Conservation (phyloP, 2,888 invertebrate genomes). For the Sylvicola fuscatus region DNA sequence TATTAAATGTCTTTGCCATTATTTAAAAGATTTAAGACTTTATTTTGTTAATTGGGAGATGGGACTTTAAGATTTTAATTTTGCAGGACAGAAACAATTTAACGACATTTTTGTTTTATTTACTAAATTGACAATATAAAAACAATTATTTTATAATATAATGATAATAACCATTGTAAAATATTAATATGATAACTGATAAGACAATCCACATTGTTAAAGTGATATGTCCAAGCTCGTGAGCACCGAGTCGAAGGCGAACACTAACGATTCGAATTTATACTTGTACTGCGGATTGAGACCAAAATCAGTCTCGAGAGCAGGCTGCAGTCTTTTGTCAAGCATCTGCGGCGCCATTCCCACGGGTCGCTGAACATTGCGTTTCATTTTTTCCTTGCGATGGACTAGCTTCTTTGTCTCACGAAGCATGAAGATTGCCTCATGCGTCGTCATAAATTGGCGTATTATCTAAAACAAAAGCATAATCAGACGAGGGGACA, state of each 20-base stretch:
- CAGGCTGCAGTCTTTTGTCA: constrained; percentile 12
- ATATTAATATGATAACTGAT: no score
- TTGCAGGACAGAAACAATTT: no score
- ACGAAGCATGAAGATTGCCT: constrained; percentile 22
- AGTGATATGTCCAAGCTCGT: constrained; percentile 16
- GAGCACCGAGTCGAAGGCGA: constrained; percentile 23
- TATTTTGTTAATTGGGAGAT: no score
- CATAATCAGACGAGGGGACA: not conserved
- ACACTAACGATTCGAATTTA: constrained; percentile 22
- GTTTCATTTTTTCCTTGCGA: constrained; percentile 25
- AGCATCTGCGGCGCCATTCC: not conserved
- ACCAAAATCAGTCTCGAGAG: constrained; percentile 23
- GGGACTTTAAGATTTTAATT: no score
- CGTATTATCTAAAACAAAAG: constrained; percentile 18
- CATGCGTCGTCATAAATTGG: constrained; percentile 21
- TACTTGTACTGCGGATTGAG: constrained; percentile 20
- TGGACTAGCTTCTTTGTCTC: constrained; percentile 23
- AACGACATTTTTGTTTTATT: no score
- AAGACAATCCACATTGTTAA: no score
- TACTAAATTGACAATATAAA: no score
- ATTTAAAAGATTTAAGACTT: no score
- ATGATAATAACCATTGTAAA: no score
- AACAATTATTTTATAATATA: no score
- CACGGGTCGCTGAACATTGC: constrained; percentile 16
- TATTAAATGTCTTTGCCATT: no score